Evolutionary conservation across 2,113 vertebrate species (phyloP), one percentile per base, ranked within the genome.

Genomic region (Benitochromis conjunctus): DNA sequence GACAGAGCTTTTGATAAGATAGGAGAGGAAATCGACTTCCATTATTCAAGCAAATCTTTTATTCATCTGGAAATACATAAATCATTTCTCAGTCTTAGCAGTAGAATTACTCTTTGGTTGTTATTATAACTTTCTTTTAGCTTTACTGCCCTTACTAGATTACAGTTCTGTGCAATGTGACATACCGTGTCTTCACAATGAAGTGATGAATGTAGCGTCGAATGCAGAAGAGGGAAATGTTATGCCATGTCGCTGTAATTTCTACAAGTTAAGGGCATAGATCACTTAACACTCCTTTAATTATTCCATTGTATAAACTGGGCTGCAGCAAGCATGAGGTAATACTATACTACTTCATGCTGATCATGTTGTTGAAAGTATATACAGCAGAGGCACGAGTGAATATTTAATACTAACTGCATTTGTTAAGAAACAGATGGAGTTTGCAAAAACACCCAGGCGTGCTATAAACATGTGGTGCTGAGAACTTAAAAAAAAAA

Each of bases 231-330:
- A 51, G 26, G 71, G 46, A 76, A 51, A 31, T 29, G 26, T 53
- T 51, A 38, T 46, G 38, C 21, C 66, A 26, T 10, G 41, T 18
- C 3, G 8, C 38, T 71, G 66, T 26, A 71, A 76, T n/a, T 76
- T 51, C 43, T 76, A 31, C 69, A 29, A 5, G 69, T 74, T 51
- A 26, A 48, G 69, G 24, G 41, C 43, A 31, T 19, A 57, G 43
- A 89, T 89, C 90, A 86, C 74, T 84, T 84, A 88, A 82, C 80
- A 13, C 56, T 26, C 58, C 69, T 91, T 51, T 86, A 80, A 87
- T 89, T 60, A 87, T 14, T 26, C 21, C 82, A 34, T 51, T 56
- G 91, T 85, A 87, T 60, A 83, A 88, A 87, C 41, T 36, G 38
- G 79, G 58, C 53, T n/a, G 84, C 48, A 76, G 58, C 38, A 48